Evolutionary conservation across 1,140 invertebrate species (phyloP).

Genomic region (Drosophila takahashii): DNA sequence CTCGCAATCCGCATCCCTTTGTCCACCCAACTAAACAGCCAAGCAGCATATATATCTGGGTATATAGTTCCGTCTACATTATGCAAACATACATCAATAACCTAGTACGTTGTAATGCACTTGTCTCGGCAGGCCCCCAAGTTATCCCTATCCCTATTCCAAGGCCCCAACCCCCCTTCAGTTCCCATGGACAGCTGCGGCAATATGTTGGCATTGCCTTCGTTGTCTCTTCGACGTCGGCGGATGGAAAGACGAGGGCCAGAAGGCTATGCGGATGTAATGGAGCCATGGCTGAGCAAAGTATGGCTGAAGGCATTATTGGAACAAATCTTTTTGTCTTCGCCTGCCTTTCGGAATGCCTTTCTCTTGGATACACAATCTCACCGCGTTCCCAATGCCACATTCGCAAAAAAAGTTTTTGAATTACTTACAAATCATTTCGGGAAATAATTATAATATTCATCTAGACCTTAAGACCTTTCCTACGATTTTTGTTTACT

Average conservation of each 20-base stretch:
- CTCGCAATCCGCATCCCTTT: background rate
- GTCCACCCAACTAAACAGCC: background rate
- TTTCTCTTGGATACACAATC: background rate
- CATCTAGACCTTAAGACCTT: too few relatives aligned
- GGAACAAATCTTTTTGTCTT: conserved; percentile 30
- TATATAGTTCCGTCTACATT: conserved; percentile 41
- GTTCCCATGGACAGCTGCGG: conserved; percentile 44
- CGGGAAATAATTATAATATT: background rate
- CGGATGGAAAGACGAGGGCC: background rate
- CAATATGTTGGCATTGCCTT: conserved; percentile 50
- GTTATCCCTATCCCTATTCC: background rate
- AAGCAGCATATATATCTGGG: background rate
- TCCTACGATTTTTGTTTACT: too few relatives aligned
- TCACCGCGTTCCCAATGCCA: background rate
- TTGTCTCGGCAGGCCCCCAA: conserved; percentile 45
- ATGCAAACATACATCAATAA: conserved; percentile 70
- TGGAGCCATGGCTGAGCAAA: conserved; percentile 38
- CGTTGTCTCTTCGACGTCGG: conserved; percentile 18
- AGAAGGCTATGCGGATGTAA: conserved; percentile 31
- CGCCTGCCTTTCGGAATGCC: background rate
- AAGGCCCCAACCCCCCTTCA: background rate
- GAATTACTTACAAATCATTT: background rate
- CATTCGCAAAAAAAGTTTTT: background rate
- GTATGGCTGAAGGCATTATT: conserved; percentile 39
- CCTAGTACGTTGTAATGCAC: conserved; percentile 60